Percentiles rank a stretch among this genome's conserved stretches.
Conservation (phyloP, 1,140 invertebrate species). For the Drosophila virilis region DNA sequence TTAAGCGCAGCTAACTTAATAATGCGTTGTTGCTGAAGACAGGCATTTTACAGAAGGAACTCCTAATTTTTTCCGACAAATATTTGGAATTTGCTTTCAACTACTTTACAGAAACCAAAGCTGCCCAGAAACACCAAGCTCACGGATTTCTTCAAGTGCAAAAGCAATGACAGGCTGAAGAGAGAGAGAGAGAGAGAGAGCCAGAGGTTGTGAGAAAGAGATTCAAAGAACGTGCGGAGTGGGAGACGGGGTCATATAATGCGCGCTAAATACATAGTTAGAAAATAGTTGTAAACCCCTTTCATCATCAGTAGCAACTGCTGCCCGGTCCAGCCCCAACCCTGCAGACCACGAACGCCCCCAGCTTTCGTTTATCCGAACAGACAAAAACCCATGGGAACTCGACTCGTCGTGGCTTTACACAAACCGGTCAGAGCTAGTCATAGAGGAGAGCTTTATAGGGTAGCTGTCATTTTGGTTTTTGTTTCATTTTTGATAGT, state of each 20-base stretch:
- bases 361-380: conserved; percentile 42
- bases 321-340: conserved; percentile 12
- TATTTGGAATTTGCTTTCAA: no score
- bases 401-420: conserved; percentile 70
- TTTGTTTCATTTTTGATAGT: conserved; percentile 70
- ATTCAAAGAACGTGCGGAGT: background rate
- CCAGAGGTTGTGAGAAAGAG: background rate
- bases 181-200: conserved; percentile 1
- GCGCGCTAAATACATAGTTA: conserved; percentile 81
- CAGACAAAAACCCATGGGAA: conserved; percentile 79
- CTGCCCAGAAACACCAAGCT: background rate
- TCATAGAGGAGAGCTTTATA: no score
- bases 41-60: background rate
- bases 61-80: no score
- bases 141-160: conserved; percentile 18
- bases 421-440: background rate
- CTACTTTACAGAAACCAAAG: background rate
- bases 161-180: background rate
- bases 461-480: conserved; percentile 65
- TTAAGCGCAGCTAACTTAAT: background rate
- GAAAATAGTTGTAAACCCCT: conserved; percentile 82
- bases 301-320: conserved; percentile 59
- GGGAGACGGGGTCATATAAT: conserved; percentile 53
- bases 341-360: background rate
- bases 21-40: background rate